A percentile compares a stretch with the other conserved stretches of the same genome.
phyloP scores from a whole-genome alignment of 2,113 vertebrate species.

The Symphodus melops region DNA sequence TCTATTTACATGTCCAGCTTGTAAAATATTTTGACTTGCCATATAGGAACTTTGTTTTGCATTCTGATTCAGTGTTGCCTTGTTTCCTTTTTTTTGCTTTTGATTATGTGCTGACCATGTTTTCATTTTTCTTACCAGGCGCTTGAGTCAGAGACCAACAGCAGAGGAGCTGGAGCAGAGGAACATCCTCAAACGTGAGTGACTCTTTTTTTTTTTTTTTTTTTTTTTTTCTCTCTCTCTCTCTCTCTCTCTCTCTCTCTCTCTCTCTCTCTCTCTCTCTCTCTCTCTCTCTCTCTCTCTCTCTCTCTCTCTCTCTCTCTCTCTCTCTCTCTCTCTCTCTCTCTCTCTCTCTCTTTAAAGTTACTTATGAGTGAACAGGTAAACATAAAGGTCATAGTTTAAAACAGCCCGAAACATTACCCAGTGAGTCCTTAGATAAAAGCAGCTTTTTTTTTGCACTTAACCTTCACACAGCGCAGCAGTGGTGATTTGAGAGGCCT shows the following conservation, averaged over 20 bases:
- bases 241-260: too few species aligned
- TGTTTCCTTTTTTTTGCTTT: slow-evolving; percentile 6
- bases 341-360: too few species aligned
- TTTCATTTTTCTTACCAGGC: slow-evolving; percentile 85
- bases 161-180: slow-evolving; percentile 98
- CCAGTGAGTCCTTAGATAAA: neutral
- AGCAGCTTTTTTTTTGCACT: neutral
- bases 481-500: slow-evolving; percentile 16
- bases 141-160: slow-evolving; percentile 97
- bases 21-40: neutral
- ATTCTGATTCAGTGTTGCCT: neutral
- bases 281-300: too few species aligned
- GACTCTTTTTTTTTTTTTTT: too few species aligned
- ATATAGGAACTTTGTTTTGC: neutral
- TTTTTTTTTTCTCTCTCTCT: too few species aligned
- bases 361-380: neutral
- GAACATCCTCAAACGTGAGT: slow-evolving; percentile 99
- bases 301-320: too few species aligned
- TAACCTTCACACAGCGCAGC: slow-evolving; percentile 10
- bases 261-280: too few species aligned
- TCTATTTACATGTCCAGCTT: too few species aligned
- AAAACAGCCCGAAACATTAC: neutral
- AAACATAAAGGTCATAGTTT: neutral
- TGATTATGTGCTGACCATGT: slow-evolving; percentile 43
- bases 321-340: too few species aligned